Evolutionary conservation across 2,888 invertebrate genomes (phyloP), one percentile per base, ranked within the genome.

Genomic region (Exephanes ischioxanthus): DNA sequence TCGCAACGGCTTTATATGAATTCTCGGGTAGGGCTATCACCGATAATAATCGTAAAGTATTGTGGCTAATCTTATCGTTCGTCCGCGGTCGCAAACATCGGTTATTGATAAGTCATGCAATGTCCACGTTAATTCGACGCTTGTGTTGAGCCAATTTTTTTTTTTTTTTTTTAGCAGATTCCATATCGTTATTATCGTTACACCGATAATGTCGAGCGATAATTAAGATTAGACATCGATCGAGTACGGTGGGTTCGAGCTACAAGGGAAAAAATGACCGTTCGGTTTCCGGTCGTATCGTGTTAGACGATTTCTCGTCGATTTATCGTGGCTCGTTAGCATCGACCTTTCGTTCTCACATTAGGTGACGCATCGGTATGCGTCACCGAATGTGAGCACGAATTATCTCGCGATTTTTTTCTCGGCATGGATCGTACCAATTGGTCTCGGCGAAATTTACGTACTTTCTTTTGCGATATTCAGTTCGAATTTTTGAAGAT

Each of bases 1-100:
- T 63, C n/a, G 26, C 61, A 6, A n/a, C 30, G 48, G 48, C 63
- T 75, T 73, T 75, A 75, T 75, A 75, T 11, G 26, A n/a, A 48
- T 75, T 63, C 30, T 63, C n/a, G 6, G 61, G 75, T 22, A 30
- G 11, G 16, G 75, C 45, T 75, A 63, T 63, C 75, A 48, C 33
- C 45, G 11, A 9, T 48, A 72, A 63, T 48, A 63, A 75, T 48
- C 48, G 63, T 9, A 14, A 26, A 48, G 41, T 63, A 63, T 75
- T 63, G 61, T 75, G 30, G 33, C 63, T 75, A 75, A 75, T 75
- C 75, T 75, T 75, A 75, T 75, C 75, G 48, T 30, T 48, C 30
- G 63, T 16, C 63, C n/a, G 30, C 14, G 30, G 33, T 33, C 63
- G 63, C 26, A 63, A 63, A 63, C 33, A 30, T 63, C 30, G 33